Percentiles rank a stretch among this genome's conserved stretches.
These are phyloP conservation scores for Cliona cf. orientalis DNA, from an alignment of 37 sponge, comb jelly and placozoan genomes.

Conservation along the genomic window DNA sequence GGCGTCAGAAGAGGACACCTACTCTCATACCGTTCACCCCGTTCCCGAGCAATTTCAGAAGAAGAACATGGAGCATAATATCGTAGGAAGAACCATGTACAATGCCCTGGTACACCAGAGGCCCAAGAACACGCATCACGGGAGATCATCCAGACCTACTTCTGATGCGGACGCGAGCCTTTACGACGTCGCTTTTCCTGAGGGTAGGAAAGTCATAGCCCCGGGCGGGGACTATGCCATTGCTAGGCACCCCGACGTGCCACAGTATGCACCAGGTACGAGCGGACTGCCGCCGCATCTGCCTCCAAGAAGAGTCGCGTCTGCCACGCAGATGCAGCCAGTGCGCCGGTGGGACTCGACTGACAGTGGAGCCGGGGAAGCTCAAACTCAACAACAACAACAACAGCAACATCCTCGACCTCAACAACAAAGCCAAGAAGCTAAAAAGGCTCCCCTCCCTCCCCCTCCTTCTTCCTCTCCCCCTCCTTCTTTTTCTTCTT, in stretches of 20 bases:
- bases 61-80: neutral
- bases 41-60: constrained; percentile 22
- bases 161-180: neutral
- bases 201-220: neutral
- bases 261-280: neutral
- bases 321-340: neutral
- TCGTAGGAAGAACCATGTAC: constrained; percentile 10
- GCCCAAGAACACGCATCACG: too few relatives aligned
- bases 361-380: neutral
- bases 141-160: neutral
- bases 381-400: too few relatives aligned
- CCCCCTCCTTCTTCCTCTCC: too few relatives aligned
- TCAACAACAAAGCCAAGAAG: neutral
- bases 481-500: too few relatives aligned
- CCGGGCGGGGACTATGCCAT: constrained; percentile 18
- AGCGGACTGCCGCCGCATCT: neutral
- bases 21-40: constrained; percentile 52
- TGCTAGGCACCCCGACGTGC: neutral
- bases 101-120: constrained; percentile 29
- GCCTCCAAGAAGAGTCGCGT: neutral
- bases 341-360: neutral
- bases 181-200: constrained; percentile 36
- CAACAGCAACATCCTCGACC: neutral
- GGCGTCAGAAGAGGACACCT: constrained; percentile 28
- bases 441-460: neutral